Evolutionary conservation across 2,797 vertebrate genomes (phyloP).

Genomic region (Echiichthys vipera): DNA sequence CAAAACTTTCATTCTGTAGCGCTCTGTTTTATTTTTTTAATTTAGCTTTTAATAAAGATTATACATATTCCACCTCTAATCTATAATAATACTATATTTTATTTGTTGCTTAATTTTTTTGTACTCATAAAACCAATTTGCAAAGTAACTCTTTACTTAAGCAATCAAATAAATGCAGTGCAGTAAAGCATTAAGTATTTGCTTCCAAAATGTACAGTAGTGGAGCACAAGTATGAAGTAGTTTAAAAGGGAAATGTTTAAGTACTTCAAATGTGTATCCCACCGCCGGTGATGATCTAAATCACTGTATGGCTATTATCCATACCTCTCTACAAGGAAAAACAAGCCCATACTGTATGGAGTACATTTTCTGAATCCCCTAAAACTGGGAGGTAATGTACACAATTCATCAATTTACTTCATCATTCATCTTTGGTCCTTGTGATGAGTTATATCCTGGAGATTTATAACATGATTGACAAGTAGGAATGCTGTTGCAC

Average conservation of each 20-base stretch:
- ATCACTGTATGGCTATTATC: neutral
- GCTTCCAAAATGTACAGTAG: neutral
- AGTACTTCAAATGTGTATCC: neutral
- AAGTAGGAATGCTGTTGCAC: slow-evolving; percentile 76
- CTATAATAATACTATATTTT: neutral
- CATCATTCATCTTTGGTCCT: slow-evolving; percentile 39
- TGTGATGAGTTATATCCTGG: slow-evolving; percentile 59
- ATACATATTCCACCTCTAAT: too few relatives aligned
- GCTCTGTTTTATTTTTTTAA: too few relatives aligned
- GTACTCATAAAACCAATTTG: neutral
- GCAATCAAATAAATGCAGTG: neutral
- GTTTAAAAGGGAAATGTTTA: neutral
- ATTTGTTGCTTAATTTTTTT: neutral
- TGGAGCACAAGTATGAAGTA: neutral
- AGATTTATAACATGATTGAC: slow-evolving; percentile 76
- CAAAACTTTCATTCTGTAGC: too few relatives aligned
- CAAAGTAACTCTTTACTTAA: neutral
- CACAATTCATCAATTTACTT: slow-evolving; percentile 37
- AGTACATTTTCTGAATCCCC: neutral
- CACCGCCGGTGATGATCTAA: neutral
- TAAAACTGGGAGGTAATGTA: neutral
- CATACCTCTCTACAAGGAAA: neutral
- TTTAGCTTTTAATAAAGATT: too few relatives aligned
- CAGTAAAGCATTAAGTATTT: neutral
- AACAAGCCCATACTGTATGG: too few relatives aligned